These are phyloP conservation scores for Drosophila willistoni DNA, from an alignment of 1,140 invertebrate genomes.

Conservation along the genomic window DNA sequence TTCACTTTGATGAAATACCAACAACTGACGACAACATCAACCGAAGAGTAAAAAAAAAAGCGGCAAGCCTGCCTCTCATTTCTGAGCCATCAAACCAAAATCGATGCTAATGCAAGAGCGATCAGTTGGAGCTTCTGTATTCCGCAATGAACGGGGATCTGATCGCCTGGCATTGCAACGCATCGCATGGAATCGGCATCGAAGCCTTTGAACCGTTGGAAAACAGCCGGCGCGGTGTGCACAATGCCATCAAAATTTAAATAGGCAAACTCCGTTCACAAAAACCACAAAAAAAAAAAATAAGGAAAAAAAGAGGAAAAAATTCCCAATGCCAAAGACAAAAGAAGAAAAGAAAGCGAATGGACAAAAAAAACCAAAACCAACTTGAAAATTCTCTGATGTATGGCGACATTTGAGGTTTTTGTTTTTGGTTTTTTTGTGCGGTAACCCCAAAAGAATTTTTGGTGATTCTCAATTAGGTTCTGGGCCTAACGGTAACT, in stretches of 20 bases:
- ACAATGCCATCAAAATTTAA: slow-evolving; percentile 82
- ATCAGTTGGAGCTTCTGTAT: slow-evolving; percentile 67
- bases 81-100: slow-evolving; percentile 45
- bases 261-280: slow-evolving; percentile 53
- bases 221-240: slow-evolving; percentile 48
- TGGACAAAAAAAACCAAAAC: slow-evolving; percentile 15
- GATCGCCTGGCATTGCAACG: slow-evolving; percentile 8
- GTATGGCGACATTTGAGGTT: slow-evolving; percentile 65
- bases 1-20: slow-evolving; percentile 11
- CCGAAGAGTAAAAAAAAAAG: not conserved
- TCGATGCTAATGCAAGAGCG: slow-evolving; percentile 69
- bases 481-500: slow-evolving; percentile 52
- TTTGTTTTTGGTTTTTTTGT: slow-evolving; percentile 14
- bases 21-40: slow-evolving; percentile 62
- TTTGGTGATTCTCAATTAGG: slow-evolving; percentile 65
- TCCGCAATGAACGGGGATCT: slow-evolving; percentile 41
- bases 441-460: slow-evolving; percentile 47
- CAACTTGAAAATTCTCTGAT: slow-evolving; percentile 63
- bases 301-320: not conserved
- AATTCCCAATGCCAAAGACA: slow-evolving; percentile 16
- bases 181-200: slow-evolving; percentile 36
- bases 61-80: slow-evolving; percentile 27
- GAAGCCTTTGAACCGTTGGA: slow-evolving; percentile 53
- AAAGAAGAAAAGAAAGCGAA: slow-evolving; percentile 26
- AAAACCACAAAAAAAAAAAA: slow-evolving; percentile 32